Conservation (phyloP, 2,888 invertebrate genomes). For the Pterobdella sp. region DNA sequence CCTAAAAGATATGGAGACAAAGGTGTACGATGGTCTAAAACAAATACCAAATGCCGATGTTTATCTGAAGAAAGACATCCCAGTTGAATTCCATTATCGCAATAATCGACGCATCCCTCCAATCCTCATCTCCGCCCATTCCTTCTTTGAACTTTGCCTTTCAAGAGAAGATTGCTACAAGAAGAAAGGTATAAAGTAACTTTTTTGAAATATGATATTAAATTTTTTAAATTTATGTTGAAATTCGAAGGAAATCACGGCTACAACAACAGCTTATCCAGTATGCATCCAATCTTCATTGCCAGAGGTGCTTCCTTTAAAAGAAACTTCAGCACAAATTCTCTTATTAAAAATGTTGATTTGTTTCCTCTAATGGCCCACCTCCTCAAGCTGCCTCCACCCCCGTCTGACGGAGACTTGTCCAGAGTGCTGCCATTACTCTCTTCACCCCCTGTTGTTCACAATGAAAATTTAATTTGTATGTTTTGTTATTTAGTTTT, state of each 20-base stretch:
- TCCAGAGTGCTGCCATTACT: constrained; percentile 27
- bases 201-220: no score
- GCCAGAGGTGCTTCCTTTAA: constrained; percentile 57
- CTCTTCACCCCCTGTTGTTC: neutral
- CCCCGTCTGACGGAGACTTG: constrained; percentile 46
- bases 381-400: constrained; percentile 43
- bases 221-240: no score
- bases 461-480: neutral
- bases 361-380: constrained; percentile 48
- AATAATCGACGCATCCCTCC: constrained; percentile 46
- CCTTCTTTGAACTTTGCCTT: constrained; percentile 36
- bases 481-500: neutral
- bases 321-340: constrained; percentile 38
- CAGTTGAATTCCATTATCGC: constrained; percentile 45
- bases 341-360: constrained; percentile 47
- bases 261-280: constrained; percentile 52
- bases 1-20: constrained; percentile 28
- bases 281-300: constrained; percentile 66
- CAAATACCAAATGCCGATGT: constrained; percentile 41
- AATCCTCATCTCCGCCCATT: constrained; percentile 44
- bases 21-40: constrained; percentile 32
- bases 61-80: constrained; percentile 46
- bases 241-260: constrained; percentile 51
- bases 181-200: neutral
- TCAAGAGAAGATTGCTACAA: neutral